Conservation (phyloP, 2,888 invertebrate species). For the Gastracanthus pulcherrimus region DNA sequence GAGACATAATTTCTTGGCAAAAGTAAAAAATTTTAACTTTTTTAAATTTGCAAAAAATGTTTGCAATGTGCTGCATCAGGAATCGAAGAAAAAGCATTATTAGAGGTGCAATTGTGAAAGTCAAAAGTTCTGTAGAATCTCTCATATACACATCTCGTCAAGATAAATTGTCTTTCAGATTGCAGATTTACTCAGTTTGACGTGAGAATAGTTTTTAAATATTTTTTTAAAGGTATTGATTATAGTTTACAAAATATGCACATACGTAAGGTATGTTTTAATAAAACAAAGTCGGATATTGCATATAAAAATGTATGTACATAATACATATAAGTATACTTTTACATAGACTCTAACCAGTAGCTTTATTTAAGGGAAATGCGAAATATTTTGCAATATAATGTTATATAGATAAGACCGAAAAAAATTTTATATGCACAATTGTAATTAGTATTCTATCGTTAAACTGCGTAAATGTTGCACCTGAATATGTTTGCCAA, state of each 20-base stretch:
- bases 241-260: no score
- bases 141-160: background rate
- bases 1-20: no score
- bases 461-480: background rate
- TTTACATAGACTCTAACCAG: background rate
- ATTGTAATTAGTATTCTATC: background rate
- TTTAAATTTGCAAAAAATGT: no score
- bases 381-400: background rate
- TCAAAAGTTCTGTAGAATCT: no score
- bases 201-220: constrained; percentile 2
- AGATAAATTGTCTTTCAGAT: background rate
- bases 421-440: background rate
- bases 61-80: no score
- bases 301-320: background rate
- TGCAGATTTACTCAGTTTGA: background rate
- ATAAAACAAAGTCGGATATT: background rate
- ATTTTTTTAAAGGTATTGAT: background rate
- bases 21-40: no score
- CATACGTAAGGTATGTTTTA: background rate
- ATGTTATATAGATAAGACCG: background rate
- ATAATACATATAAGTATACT: background rate
- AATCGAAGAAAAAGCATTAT: no score
- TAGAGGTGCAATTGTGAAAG: no score
- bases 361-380: background rate
- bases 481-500: background rate